phyloP scores from a whole-genome alignment of 1,140 invertebrate genomes.

The Pseudobourletiella spinata region DNA sequence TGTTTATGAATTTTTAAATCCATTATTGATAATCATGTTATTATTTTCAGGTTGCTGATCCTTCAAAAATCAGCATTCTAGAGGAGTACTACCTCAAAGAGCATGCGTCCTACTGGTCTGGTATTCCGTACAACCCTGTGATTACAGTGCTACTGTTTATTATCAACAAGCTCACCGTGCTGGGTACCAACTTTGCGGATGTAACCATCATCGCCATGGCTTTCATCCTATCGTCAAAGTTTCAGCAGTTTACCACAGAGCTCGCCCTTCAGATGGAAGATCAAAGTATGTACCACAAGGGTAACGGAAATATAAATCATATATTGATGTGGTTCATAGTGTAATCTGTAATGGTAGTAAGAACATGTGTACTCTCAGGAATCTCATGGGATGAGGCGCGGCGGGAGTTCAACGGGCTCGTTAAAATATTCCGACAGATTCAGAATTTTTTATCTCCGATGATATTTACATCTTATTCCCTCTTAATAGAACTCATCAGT shows the following conservation, averaged over 20 bases:
- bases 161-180: neutral
- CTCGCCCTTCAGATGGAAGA: neutral
- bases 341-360: no score
- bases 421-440: neutral
- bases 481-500: conserved; percentile 1
- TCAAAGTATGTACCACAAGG: no score
- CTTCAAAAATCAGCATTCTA: no score
- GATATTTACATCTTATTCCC: conserved; percentile 6
- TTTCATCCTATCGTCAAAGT: neutral
- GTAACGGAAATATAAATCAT: no score
- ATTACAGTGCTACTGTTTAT: neutral
- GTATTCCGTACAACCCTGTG: neutral
- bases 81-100: neutral
- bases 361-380: no score
- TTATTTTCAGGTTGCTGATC: no score
- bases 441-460: conserved; percentile 7
- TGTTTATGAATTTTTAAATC: no score
- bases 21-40: no score
- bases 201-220: neutral
- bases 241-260: neutral
- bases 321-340: no score
- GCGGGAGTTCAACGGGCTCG: neutral
- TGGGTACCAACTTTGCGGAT: neutral
- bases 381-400: neutral
- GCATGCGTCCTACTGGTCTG: neutral